Evolutionary conservation across 1,140 invertebrate genomes (phyloP), one percentile per base, ranked within the genome.

Genomic region (Alviniconcha marisindica): DNA sequence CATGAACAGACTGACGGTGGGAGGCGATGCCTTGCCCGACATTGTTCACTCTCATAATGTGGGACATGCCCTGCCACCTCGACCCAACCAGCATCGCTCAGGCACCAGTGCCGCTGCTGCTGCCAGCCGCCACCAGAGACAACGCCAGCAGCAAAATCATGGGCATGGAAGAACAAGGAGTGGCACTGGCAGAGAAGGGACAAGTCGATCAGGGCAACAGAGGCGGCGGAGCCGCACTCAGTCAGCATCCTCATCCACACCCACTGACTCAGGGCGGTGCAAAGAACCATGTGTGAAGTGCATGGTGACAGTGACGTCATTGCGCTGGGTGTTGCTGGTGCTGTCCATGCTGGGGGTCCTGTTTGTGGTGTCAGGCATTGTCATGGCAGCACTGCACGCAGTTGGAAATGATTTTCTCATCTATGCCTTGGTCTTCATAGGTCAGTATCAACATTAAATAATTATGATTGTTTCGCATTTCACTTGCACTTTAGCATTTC

Each of bases 41-140:
- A 91, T 94, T 40, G 90, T 94, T 10, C 93, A 94, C 85, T 94
- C 94, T 7, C 94, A 94, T 87, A 89, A 94, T 54, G 93, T 94
- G 42, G 93, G 94, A 14, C 93, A 94, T 24, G 76, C 87, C 14
- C 93, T 93, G 78, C 92, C 93, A 91, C 92, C 14, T 77, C 93
- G 80, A 91, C 94, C 31, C 63, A 89, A 83, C 77, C 87, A 83
- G 56, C 83, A 87, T 54, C 79, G 88, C 24, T 38, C 48, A 24
- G 86, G 31, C 56, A 63, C 85, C 85, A 78, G 56, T 69, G 74
- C 63, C 66, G 44, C n/a, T 51, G 69, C 33, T 83, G 69, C 51
- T 56, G 69, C 56, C 51, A 66, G 74, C 28, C 48, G 56, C 15
- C 76, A 74, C 28, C 87, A 83, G 51, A 81, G 81, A 42, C 84